Conservation (phyloP, 2,888 invertebrate genomes). For the Megalurothrips usitatus region DNA sequence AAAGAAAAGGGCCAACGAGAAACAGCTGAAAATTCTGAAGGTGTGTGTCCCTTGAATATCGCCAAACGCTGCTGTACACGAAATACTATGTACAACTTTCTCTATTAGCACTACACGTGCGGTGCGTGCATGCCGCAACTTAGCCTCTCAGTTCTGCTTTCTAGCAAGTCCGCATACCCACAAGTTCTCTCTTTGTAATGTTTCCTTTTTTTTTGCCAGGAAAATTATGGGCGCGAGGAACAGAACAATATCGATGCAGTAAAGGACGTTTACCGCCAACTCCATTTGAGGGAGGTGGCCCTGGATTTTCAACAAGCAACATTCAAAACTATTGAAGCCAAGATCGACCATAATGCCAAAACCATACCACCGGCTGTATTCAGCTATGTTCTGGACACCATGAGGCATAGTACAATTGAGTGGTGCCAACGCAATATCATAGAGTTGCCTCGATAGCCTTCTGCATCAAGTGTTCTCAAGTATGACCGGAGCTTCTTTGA, state of each 20-base stretch:
- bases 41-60: too few species aligned
- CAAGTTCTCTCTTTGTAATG: too few species aligned
- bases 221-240: background rate
- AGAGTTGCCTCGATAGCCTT: too few species aligned
- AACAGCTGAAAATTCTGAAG: background rate
- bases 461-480: too few species aligned
- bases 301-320: background rate
- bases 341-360: background rate
- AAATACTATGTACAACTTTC: too few species aligned
- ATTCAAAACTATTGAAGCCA: background rate
- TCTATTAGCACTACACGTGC: too few species aligned
- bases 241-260: background rate
- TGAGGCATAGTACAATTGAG: background rate
- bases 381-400: background rate
- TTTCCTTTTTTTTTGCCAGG: background rate
- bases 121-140: too few species aligned
- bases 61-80: too few species aligned
- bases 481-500: too few species aligned
- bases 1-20: background rate
- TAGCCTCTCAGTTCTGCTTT: too few species aligned
- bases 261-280: background rate
- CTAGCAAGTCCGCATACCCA: too few species aligned
- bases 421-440: background rate
- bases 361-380: background rate
- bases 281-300: background rate